Evolutionary conservation across 1,140 invertebrate genomes (phyloP).

Genomic region (Habropoda laboriosa): DNA sequence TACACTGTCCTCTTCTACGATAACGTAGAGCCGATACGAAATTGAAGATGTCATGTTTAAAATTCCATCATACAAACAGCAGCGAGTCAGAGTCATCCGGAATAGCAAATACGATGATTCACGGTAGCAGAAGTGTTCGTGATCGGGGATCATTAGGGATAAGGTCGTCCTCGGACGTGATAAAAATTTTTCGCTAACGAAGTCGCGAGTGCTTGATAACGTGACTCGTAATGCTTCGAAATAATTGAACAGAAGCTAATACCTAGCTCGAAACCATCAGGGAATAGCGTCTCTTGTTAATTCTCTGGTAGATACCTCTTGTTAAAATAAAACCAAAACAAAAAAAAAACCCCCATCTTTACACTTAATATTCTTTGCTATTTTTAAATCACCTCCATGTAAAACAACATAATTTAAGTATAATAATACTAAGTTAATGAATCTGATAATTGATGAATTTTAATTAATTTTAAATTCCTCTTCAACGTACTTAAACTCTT

Average conservation of each 20-base stretch:
- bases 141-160: slow-evolving; percentile 18
- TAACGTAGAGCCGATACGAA: neutral
- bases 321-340: too few species aligned
- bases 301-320: too few species aligned
- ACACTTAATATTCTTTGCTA: too few species aligned
- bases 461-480: neutral
- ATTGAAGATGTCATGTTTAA: neutral
- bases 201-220: neutral
- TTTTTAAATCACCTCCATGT: neutral
- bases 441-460: neutral
- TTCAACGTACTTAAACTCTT: neutral
- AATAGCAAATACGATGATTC: slow-evolving; percentile 33
- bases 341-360: too few species aligned
- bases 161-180: slow-evolving; percentile 23
- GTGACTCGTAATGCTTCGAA: neutral
- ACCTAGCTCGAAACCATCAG: neutral
- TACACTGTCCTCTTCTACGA: neutral
- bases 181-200: slow-evolving; percentile 4
- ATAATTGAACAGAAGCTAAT: slow-evolving; percentile 23
- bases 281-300: slow-evolving; percentile 4
- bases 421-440: neutral
- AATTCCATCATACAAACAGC: neutral
- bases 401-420: neutral
- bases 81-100: neutral
- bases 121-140: neutral